Conservation (phyloP, 2,113 vertebrate species). For the Tricholaema leucomelas region DNA sequence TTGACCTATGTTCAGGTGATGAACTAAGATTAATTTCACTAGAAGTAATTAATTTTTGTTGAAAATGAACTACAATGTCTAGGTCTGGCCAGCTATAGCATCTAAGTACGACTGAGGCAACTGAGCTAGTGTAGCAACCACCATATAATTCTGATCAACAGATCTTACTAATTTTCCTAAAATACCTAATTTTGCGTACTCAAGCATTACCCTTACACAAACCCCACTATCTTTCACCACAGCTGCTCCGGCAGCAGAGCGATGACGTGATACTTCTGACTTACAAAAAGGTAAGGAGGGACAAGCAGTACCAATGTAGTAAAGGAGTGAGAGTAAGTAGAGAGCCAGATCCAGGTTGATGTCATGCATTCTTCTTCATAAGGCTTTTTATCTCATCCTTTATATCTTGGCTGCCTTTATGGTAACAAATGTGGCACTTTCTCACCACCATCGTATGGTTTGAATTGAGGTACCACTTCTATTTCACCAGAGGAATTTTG, state of each 20-base stretch:
- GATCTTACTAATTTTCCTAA: not conserved
- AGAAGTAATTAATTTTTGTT: not conserved
- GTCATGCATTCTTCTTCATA: not conserved
- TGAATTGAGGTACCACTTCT: not conserved
- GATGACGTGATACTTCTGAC: not conserved
- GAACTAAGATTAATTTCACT: not conserved
- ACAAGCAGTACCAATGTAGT: not conserved
- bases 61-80: not conserved
- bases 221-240: not conserved
- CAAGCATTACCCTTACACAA: not conserved
- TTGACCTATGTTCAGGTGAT: not conserved
- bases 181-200: not conserved
- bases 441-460: not conserved
- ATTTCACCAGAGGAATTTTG: not conserved
- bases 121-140: not conserved
- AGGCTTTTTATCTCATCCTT: not conserved
- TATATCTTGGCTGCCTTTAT: not conserved
- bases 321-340: not conserved
- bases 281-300: not conserved
- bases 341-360: not conserved
- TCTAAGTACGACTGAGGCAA: not conserved
- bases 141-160: not conserved
- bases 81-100: not conserved
- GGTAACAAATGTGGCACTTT: not conserved
- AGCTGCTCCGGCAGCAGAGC: not conserved